A percentile compares a stretch with the other conserved stretches of the same genome.
Evolutionary conservation across 2,797 vertebrate genomes (phyloP).

Genomic region (Acipenser oxyrinchus): DNA sequence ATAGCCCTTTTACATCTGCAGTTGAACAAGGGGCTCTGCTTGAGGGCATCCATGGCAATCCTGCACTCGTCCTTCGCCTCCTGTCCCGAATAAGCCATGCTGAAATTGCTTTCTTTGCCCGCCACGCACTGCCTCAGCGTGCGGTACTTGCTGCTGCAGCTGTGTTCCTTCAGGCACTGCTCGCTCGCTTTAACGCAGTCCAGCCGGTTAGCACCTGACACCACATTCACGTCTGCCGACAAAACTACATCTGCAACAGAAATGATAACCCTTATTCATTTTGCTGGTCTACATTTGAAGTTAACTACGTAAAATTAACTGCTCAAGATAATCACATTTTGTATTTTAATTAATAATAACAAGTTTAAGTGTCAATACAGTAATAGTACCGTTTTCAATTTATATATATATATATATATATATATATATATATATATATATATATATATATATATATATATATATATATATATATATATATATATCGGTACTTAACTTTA

Average conservation of each 20-base stretch:
- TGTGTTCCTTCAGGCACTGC: constrained; percentile 83
- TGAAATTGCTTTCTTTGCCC: constrained; percentile 92
- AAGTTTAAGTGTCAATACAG: not conserved
- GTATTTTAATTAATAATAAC: not conserved
- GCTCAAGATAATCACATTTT: not conserved
- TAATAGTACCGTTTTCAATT: not conserved
- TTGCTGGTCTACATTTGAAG: not conserved
- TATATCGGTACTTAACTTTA: too few relatives aligned
- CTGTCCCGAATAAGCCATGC: constrained; percentile 68
- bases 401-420: not conserved
- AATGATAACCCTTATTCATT: constrained; percentile 13
- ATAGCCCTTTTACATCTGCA: constrained; percentile 94
- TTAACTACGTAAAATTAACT: not conserved
- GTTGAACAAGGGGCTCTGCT: constrained; percentile 87
- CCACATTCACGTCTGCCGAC: constrained; percentile 58
- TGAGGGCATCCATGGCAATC: constrained; percentile 88
- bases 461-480: too few relatives aligned
- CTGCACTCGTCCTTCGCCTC: constrained; percentile 94
- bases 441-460: not conserved
- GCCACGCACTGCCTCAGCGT: constrained; percentile 96
- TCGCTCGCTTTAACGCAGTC: constrained; percentile 94
- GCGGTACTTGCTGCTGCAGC: constrained; percentile 93
- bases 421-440: not conserved
- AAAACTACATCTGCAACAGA: constrained; percentile 61
- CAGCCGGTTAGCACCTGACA: constrained; percentile 60